phyloP scores from a whole-genome alignment of 2,113 vertebrate genomes.

The Romanogobio albipinnatus region DNA sequence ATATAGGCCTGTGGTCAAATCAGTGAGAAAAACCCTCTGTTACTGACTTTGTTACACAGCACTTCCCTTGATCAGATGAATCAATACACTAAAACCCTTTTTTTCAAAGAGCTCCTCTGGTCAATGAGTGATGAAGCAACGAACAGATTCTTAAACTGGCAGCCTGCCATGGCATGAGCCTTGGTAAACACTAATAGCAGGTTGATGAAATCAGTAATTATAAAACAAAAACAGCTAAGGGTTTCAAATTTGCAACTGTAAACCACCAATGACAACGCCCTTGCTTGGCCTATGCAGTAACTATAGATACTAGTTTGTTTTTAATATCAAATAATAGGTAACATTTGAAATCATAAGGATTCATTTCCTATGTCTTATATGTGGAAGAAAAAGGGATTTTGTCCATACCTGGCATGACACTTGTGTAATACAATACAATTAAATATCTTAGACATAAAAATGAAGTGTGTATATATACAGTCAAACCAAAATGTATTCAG shows the following conservation, averaged over 20 bases:
- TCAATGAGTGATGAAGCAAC: constrained; percentile 4
- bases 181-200: constrained; percentile 27
- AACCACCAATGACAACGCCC: not conserved
- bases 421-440: not conserved
- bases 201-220: constrained; percentile 24
- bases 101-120: not conserved
- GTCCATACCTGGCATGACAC: not conserved
- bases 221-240: not conserved
- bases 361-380: not conserved
- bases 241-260: constrained; percentile 6
- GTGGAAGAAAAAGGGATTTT: not conserved
- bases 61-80: not conserved
- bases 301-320: not conserved
- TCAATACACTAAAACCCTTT: not conserved
- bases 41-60: not conserved
- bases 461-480: too few species aligned
- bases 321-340: not conserved
- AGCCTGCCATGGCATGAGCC: not conserved
- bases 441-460: not conserved
- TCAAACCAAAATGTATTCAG: too few species aligned
- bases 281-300: not conserved
- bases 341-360: not conserved
- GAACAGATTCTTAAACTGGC: not conserved
- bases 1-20: not conserved
- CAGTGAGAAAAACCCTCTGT: not conserved